A percentile compares a stretch with the other conserved stretches of the same genome.
Conservation (phyloP, 2,797 vertebrate species). For the Arremon brunneinucha region DNA sequence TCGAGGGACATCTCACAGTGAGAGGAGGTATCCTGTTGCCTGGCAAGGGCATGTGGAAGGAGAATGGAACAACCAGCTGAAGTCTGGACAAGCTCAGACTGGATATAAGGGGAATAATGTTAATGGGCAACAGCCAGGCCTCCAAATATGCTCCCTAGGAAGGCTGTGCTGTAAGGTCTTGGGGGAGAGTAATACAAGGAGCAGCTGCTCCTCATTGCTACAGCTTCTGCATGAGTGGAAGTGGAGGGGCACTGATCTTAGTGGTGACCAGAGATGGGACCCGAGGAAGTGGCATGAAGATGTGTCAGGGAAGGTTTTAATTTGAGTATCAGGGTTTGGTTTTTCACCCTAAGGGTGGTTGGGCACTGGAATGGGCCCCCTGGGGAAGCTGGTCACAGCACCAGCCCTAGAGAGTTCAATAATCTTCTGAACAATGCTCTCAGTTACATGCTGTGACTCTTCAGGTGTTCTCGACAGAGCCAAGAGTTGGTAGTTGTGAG, state of each 20-base stretch:
- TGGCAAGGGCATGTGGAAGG: fast-evolving
- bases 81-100: fast-evolving
- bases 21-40: fast-evolving
- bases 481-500: background rate
- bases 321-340: background rate
- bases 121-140: fast-evolving
- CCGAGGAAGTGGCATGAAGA: fast-evolving
- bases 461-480: too few species aligned
- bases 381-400: fast-evolving
- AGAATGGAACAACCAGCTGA: fast-evolving
- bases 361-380: background rate
- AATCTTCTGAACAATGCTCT: background rate
- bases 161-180: background rate
- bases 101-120: background rate
- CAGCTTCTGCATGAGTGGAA: background rate
- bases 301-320: background rate
- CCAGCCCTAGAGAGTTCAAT: background rate
- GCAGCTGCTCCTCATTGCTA: too few species aligned
- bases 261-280: too few species aligned
- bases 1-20: fast-evolving
- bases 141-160: background rate
- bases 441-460: background rate
- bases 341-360: background rate
- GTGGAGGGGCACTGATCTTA: background rate
- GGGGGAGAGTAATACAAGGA: too few species aligned